phyloP scores from a whole-genome alignment of 2,888 invertebrate genomes.

The Craniophora ligustri region DNA sequence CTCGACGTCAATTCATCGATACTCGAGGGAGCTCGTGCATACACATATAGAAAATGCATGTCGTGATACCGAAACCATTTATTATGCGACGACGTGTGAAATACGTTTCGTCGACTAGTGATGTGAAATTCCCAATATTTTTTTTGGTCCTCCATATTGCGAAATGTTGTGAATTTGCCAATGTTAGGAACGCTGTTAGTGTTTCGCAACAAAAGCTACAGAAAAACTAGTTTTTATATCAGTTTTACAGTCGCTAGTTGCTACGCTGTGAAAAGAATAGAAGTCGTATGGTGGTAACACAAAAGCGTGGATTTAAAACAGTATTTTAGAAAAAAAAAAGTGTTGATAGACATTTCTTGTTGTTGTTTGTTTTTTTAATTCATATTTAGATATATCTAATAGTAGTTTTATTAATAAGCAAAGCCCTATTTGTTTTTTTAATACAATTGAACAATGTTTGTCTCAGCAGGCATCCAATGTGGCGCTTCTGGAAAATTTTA shows the following conservation, averaged over 20 bases:
- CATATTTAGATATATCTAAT: too few relatives aligned
- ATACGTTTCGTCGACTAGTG: conserved; percentile 34
- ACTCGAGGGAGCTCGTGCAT: conserved; percentile 41
- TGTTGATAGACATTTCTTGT: neutral
- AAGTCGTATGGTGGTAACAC: neutral
- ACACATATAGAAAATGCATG: conserved; percentile 47
- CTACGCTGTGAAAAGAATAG: conserved; percentile 6
- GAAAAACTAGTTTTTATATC: conserved; percentile 20
- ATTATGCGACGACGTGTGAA: conserved; percentile 48
- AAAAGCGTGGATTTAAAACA: conserved; percentile 2
- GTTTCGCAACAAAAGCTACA: conserved; percentile 19
- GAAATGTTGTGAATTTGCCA: conserved; percentile 32
- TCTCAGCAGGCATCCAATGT: too few relatives aligned
- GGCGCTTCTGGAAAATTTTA: too few relatives aligned
- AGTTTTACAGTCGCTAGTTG: conserved; percentile 9
- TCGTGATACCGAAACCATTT: conserved; percentile 49
- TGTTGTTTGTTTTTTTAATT: too few relatives aligned
- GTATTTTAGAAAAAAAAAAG: neutral
- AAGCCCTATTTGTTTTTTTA: too few relatives aligned
- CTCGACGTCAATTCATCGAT: conserved; percentile 52
- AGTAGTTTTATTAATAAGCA: too few relatives aligned
- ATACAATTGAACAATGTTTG: too few relatives aligned
- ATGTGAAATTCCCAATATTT: conserved; percentile 12
- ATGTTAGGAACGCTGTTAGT: conserved; percentile 19
- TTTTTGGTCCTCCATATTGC: conserved; percentile 20